Evolutionary conservation across 2,113 vertebrate genomes (phyloP).

Genomic region (Mormoops blainvillei): DNA sequence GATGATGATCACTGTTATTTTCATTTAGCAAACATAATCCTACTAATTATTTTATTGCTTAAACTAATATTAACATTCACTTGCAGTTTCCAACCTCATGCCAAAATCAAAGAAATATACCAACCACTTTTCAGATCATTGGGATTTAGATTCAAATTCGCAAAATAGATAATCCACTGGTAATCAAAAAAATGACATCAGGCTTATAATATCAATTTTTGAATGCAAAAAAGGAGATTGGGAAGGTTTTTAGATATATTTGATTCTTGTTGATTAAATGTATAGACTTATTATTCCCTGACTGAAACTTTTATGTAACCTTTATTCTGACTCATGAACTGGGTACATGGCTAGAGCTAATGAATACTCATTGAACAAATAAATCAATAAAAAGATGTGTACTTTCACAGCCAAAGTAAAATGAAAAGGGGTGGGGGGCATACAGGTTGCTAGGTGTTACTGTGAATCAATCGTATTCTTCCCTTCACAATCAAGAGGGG

Average conservation of each 20-base stretch:
- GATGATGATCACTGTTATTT: background rate
- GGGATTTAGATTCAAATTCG: background rate
- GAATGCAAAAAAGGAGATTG: background rate
- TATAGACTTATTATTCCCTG: conserved; percentile 1
- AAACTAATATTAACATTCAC: background rate
- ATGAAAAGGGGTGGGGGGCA: background rate
- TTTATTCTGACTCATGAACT: background rate
- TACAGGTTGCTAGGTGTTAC: conserved; percentile 4
- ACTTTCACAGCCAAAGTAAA: conserved; percentile 33
- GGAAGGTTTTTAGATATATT: background rate
- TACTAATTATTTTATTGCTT: background rate
- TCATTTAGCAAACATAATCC: background rate
- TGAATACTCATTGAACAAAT: conserved; percentile 33
- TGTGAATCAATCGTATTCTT: background rate
- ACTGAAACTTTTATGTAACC: conserved; percentile 21
- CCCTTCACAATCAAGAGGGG: background rate
- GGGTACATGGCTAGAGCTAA: background rate
- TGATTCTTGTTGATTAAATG: background rate
- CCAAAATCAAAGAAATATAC: background rate
- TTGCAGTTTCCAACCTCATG: background rate
- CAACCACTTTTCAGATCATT: background rate
- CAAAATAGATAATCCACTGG: background rate
- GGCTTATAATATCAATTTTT: background rate
- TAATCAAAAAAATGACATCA: background rate
- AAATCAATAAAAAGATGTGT: background rate